Conservation (phyloP, 1,140 invertebrate species). For the Laupala kohalensis region DNA sequence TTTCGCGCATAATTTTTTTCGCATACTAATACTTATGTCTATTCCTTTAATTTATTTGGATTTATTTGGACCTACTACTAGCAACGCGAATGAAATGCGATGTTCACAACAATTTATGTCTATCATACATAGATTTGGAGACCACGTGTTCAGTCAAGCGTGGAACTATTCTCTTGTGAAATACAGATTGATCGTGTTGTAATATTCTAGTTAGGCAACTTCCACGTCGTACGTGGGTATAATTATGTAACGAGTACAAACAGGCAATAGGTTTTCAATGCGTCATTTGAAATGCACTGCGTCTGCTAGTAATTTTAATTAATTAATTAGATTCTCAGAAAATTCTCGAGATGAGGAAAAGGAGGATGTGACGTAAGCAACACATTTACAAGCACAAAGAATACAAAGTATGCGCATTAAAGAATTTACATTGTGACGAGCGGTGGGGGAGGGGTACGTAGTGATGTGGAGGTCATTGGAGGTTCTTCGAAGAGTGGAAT, state of each 20-base stretch:
- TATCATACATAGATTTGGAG: too few species aligned
- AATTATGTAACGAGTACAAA: neutral
- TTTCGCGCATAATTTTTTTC: too few species aligned
- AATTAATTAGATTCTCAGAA: neutral
- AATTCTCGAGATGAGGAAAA: neutral
- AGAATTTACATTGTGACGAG: neutral
- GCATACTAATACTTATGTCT: too few species aligned
- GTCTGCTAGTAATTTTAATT: neutral
- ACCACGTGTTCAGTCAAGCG: too few species aligned
- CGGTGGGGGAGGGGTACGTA: too few species aligned
- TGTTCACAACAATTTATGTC: too few species aligned
- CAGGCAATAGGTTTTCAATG: neutral
- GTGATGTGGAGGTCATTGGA: too few species aligned
- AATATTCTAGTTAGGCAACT: neutral
- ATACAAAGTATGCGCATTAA: neutral
- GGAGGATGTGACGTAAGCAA: neutral
- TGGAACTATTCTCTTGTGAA: neutral
- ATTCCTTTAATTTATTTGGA: too few species aligned
- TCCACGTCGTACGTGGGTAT: neutral
- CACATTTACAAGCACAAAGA: neutral
- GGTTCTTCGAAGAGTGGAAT: too few species aligned
- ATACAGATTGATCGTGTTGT: neutral
- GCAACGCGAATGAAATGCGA: too few species aligned
- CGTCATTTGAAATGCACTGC: neutral
- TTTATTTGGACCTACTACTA: too few species aligned